Percentiles rank a stretch among this genome's conserved stretches.
phyloP scores from a whole-genome alignment of 2,113 vertebrate genomes.

The Larimichthys polyactis region DNA sequence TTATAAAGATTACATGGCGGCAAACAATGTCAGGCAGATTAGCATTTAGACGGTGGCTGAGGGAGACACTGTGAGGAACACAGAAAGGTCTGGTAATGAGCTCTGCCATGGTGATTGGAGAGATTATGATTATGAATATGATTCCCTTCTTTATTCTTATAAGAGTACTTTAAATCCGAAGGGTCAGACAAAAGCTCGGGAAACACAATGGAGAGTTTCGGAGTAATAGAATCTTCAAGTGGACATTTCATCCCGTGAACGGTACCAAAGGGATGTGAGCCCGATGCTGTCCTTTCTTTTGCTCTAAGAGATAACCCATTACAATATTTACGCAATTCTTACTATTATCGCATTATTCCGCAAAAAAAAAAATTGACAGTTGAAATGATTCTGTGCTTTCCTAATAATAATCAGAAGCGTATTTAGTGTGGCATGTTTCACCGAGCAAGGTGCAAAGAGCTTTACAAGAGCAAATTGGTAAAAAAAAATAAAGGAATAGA shows the following conservation, averaged over 20 bases:
- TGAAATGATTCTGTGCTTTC: slow-evolving; percentile 15
- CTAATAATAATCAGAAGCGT: background rate
- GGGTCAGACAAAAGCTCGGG: slow-evolving; percentile 72
- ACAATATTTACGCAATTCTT: background rate
- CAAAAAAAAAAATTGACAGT: background rate
- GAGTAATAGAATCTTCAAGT: slow-evolving; percentile 77
- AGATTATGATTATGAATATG: slow-evolving; percentile 84
- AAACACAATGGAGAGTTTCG: slow-evolving; percentile 63
- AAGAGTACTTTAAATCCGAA: slow-evolving; percentile 74
- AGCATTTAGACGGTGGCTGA: slow-evolving; percentile 81
- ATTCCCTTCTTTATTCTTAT: slow-evolving; percentile 78
- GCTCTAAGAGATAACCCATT: slow-evolving; percentile 17
- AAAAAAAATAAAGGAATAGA: too few relatives aligned
- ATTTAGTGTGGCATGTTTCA: too few relatives aligned
- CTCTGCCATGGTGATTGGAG: slow-evolving; percentile 76
- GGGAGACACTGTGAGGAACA: slow-evolving; percentile 76
- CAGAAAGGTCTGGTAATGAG: slow-evolving; percentile 83
- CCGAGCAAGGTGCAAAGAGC: background rate
- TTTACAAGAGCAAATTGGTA: background rate
- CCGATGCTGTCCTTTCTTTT: background rate
- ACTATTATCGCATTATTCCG: background rate
- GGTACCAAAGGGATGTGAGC: slow-evolving; percentile 22
- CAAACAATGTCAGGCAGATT: slow-evolving; percentile 84
- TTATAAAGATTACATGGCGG: slow-evolving; percentile 84
- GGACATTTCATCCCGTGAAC: slow-evolving; percentile 69